These are phyloP conservation scores for Pseudocheirus occidentalis DNA, from an alignment of 2,797 vertebrate species.

Conservation along the genomic window DNA sequence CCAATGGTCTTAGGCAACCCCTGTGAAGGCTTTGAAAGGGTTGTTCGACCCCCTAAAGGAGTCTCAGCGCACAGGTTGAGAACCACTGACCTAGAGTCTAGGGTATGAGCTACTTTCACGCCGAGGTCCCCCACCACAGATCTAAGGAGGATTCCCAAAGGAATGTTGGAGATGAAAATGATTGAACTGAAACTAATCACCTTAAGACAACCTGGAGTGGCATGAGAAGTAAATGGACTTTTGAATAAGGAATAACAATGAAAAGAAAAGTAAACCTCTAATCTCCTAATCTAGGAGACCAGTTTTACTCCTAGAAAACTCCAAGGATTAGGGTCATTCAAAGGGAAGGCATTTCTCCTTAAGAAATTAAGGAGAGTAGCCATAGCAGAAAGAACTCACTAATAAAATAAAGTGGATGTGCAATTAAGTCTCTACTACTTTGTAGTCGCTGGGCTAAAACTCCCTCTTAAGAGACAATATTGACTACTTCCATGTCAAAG, in stretches of 20 bases:
- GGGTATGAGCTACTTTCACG: not conserved
- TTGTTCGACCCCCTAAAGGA: too few relatives aligned
- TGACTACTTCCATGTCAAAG: fast-evolving
- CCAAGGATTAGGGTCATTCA: not conserved
- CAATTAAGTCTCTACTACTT: not conserved
- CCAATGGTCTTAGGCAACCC: too few relatives aligned
- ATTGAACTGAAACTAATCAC: not conserved
- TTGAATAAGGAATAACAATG: not conserved
- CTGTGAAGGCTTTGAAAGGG: too few relatives aligned
- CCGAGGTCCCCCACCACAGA: not conserved
- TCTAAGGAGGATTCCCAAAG: not conserved
- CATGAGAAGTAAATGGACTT: not conserved
- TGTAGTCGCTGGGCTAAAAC: not conserved
- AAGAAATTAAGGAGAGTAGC: not conserved
- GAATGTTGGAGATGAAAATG: not conserved
- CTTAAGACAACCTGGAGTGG: not conserved
- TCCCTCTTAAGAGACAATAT: not conserved
- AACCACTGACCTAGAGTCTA: too few relatives aligned
- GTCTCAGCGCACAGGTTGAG: too few relatives aligned
- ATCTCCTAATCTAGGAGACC: not conserved
- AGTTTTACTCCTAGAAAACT: too few relatives aligned
- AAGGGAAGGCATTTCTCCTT: not conserved
- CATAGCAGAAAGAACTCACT: not conserved
- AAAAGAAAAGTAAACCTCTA: not conserved
- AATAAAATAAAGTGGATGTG: not conserved